Base-by-base conservation (phyloP, 2,797 vertebrate species). In the Tinamus major region DNA sequence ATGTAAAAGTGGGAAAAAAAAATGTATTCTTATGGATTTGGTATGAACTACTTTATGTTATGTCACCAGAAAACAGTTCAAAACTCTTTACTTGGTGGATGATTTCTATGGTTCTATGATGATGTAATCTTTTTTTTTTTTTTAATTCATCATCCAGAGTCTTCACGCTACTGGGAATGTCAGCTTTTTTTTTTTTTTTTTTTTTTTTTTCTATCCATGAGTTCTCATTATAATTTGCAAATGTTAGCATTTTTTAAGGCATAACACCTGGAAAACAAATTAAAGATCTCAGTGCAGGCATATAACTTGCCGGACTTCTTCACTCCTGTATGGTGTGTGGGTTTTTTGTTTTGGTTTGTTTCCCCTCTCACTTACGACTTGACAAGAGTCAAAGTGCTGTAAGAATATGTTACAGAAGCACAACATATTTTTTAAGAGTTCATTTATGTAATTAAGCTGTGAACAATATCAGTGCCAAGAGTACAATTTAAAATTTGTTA, bases 181-280 rank as follows among this genome's bases (percentile, higher is more conserved):
- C 9, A 17, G 27, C 31, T 64, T 64, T 20, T 33, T 53, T 15
- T 13, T 9, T 27, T 6, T 12, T 5, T 4, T 6, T 19, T 64
- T 64, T 20, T 33, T 53, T 5, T 4, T 6, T 19, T 27, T 8
- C 6, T 8, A 11, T 3, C 3, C 15, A 27, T 0, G 1, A 1
- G 12, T 90, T 75, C 64, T 75, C 35, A 5, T 51, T 51, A 14
- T 6, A 72, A 19, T 14, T 75, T 89, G 29, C 29, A 80, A 42
- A 39, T 67, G 9, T 26, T 26, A 23, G 6, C 29, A 26, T 6
- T 65, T 53, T 41, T 55, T 80, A 18, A n/a, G 12, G 27, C 18
- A 78, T 69, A 72, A 69, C 91, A 76, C 51, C 65, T 93, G 79
- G 92, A 72, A 91, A 94, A 91, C 63, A 80, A 75, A 85, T 93